phyloP scores from a whole-genome alignment of 2,797 vertebrate species.

The Halcyon badia region DNA sequence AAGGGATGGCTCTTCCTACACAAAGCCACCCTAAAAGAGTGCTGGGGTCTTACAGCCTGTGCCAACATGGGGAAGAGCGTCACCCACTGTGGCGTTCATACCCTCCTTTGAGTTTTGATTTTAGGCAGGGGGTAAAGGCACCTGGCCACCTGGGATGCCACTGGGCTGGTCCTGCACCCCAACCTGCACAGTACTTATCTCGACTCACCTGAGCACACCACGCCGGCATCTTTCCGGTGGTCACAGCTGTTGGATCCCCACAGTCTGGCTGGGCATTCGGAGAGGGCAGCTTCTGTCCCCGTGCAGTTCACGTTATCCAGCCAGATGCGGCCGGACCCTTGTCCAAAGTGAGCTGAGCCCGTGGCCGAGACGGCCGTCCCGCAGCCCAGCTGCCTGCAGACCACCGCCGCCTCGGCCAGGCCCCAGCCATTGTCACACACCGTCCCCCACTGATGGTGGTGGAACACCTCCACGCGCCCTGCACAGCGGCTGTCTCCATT shows the following conservation, averaged over 20 bases:
- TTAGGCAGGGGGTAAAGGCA: background rate
- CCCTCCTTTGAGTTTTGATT: background rate
- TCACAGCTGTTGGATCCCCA: background rate
- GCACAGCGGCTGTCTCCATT: background rate
- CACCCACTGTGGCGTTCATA: background rate
- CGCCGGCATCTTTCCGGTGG: background rate
- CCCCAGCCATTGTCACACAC: background rate
- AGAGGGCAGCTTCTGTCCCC: background rate
- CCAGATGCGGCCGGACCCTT: background rate
- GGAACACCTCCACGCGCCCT: constrained; percentile 14
- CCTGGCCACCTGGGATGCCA: background rate
- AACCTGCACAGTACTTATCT: background rate
- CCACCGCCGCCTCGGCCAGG: background rate
- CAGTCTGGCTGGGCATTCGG: background rate
- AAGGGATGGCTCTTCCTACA: background rate
- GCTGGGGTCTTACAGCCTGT: background rate
- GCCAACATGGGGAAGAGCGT: background rate
- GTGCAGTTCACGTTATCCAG: background rate
- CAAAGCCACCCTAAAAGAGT: background rate
- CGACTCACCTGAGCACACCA: background rate
- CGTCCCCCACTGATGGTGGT: background rate
- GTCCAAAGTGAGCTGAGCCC: background rate
- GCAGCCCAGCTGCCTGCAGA: constrained; percentile 31
- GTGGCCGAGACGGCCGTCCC: background rate
- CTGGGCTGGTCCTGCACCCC: background rate